Conservation (phyloP, 2,797 vertebrate species). For the Rhabdomys pumilio region DNA sequence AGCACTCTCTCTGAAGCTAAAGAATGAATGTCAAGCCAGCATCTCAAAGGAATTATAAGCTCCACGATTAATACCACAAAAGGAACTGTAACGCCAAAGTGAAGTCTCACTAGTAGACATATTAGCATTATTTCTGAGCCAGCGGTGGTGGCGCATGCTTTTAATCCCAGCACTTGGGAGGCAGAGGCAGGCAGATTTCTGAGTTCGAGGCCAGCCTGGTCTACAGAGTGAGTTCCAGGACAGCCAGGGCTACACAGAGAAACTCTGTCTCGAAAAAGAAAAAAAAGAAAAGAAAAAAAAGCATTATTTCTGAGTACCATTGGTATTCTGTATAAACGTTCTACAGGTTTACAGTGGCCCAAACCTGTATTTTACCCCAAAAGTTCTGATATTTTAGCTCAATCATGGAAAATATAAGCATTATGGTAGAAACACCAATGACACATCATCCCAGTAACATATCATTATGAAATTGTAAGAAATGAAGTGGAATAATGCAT, state of each 20-base stretch:
- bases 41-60: neutral
- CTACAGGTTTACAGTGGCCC: neutral
- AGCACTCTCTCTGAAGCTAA: constrained; percentile 14
- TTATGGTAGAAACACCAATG: neutral
- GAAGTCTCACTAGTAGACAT: neutral
- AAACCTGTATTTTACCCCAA: neutral
- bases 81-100: neutral
- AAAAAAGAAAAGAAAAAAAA: too few species aligned
- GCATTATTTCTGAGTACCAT: neutral
- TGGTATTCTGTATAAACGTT: constrained; percentile 8
- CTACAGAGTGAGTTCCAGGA: too few species aligned
- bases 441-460: neutral
- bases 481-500: neutral
- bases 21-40: neutral
- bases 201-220: too few species aligned
- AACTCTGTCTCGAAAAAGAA: too few species aligned
- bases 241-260: too few species aligned
- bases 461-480: neutral
- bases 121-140: neutral
- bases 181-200: too few species aligned
- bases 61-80: neutral
- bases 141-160: too few species aligned
- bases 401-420: neutral
- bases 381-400: neutral
- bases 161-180: too few species aligned